Evolutionary conservation across 2,888 invertebrate species (phyloP).

Genomic region (Apotomis capreana): DNA sequence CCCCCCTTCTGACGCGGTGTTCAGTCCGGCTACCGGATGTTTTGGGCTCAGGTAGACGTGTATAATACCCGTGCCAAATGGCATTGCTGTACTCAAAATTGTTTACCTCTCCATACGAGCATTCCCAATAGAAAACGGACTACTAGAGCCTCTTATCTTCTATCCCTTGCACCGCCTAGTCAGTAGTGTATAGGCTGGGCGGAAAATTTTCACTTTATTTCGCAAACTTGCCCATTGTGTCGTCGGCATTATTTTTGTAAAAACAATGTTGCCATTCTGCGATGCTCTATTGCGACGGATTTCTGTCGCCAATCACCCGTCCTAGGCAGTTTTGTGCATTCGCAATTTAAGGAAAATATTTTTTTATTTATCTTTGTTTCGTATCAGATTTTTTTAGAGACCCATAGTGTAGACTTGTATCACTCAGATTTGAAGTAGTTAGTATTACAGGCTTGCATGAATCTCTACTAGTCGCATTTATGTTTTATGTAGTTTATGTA

Average conservation of each 20-base stretch:
- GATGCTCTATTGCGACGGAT: slow-evolving; percentile 18
- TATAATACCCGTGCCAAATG: no score
- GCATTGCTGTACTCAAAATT: no score
- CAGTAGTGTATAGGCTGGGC: slow-evolving; percentile 27
- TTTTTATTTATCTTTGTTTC: background rate
- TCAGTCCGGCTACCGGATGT: no score
- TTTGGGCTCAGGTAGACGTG: no score
- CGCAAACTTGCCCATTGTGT: slow-evolving; percentile 35
- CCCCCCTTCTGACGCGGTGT: no score
- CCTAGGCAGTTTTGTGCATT: slow-evolving; percentile 11
- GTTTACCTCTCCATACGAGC: no score
- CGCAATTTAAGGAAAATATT: background rate
- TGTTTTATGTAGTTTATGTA: no score
- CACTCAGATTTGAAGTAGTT: no score
- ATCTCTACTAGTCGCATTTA: no score
- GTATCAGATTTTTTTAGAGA: background rate
- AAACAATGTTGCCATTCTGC: slow-evolving; percentile 39
- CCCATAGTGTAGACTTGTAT: no score
- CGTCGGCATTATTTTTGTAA: slow-evolving; percentile 29
- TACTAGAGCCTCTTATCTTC: background rate
- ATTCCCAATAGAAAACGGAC: no score
- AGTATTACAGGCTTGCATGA: no score
- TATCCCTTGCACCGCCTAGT: slow-evolving; percentile 16
- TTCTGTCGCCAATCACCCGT: slow-evolving; percentile 16
- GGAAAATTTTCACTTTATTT: slow-evolving; percentile 42